Percentiles rank a stretch among this genome's conserved stretches.
Conservation (phyloP, 1,140 invertebrate species). For the Lepidurus couesii region DNA sequence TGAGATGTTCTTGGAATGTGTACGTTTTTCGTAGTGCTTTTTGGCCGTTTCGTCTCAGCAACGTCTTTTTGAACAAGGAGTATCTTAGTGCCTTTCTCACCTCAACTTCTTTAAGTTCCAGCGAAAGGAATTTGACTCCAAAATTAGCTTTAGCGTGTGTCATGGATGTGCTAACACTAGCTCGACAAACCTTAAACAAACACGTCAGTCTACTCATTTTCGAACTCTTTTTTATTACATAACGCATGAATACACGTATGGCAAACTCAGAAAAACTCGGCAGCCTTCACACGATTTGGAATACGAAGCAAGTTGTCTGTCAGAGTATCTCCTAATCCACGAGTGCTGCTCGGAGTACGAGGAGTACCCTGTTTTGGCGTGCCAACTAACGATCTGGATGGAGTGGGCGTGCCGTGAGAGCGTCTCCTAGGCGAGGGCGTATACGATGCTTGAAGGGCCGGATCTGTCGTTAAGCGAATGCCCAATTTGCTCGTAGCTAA, state of each 20-base stretch:
- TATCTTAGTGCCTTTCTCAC: slow-evolving; percentile 9
- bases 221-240: slow-evolving; percentile 16
- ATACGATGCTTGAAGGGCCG: slow-evolving; percentile 51
- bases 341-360: slow-evolving; percentile 36
- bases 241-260: background rate
- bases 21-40: background rate
- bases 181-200: background rate
- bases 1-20: background rate
- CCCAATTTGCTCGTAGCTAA: slow-evolving; percentile 59
- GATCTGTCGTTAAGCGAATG: slow-evolving; percentile 47
- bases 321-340: slow-evolving; percentile 48
- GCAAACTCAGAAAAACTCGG: slow-evolving; percentile 30
- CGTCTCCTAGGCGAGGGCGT: slow-evolving; percentile 44
- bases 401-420: slow-evolving; percentile 31
- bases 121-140: background rate
- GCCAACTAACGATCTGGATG: slow-evolving; percentile 42
- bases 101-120: background rate
- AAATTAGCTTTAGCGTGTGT: background rate
- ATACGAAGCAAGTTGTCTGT: slow-evolving; percentile 73
- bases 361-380: slow-evolving; percentile 39
- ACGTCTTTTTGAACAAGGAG: background rate
- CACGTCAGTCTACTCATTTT: background rate
- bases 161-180: background rate
- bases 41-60: background rate
- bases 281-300: slow-evolving; percentile 50